Percentiles rank a stretch among this genome's conserved stretches.
phyloP scores from a whole-genome alignment of 2,113 vertebrate species.

The Opisthocomus hoazin region DNA sequence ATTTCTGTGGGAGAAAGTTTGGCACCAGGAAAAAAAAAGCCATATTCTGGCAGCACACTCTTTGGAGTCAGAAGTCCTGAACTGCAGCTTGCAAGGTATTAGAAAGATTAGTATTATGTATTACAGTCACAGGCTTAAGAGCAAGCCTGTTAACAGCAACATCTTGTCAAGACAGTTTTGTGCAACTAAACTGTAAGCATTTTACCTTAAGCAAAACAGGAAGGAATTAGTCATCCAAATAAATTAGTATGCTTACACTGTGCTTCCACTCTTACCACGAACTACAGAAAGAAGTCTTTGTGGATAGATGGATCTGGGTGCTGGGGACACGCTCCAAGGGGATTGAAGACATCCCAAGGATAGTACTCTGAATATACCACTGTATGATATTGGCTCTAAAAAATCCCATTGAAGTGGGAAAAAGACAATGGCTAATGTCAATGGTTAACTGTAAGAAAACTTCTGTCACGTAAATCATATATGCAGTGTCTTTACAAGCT shows the following conservation, averaged over 20 bases:
- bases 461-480: neutral
- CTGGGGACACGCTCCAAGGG: neutral
- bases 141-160: neutral
- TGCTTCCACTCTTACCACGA: neutral
- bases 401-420: neutral
- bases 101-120: neutral
- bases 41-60: neutral
- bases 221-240: neutral
- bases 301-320: neutral
- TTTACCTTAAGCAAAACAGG: neutral
- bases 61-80: neutral
- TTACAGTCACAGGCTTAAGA: neutral
- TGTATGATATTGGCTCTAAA: neutral
- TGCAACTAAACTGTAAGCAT: neutral
- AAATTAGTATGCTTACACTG: neutral
- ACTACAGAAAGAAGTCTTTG: neutral
- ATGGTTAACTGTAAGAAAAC: neutral
- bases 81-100: neutral
- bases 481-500: neutral
- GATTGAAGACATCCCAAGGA: neutral
- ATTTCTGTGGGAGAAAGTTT: neutral
- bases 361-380: neutral
- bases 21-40: neutral
- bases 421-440: neutral
- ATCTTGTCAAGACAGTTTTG: neutral